Evolutionary conservation across 2,797 vertebrate species (phyloP).

Genomic region (Cuculus canorus): DNA sequence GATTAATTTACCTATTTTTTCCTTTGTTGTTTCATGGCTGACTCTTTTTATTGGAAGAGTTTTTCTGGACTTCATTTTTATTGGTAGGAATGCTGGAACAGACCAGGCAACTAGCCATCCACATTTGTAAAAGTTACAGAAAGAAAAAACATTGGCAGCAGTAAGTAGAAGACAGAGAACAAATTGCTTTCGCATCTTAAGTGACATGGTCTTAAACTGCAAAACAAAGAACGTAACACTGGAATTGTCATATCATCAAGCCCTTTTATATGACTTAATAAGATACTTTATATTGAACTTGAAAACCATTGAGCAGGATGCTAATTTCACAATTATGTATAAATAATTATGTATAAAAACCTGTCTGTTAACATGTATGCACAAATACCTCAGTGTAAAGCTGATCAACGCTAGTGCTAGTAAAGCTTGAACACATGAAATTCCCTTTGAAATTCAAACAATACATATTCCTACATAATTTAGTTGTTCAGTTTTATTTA

Average conservation of each 20-base stretch:
- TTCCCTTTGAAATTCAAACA: background rate
- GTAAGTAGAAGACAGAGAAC: background rate
- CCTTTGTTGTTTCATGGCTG: background rate
- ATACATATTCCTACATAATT: background rate
- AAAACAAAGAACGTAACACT: background rate
- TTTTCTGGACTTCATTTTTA: background rate
- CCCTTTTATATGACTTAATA: background rate
- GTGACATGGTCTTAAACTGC: background rate
- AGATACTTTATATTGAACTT: background rate
- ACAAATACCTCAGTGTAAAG: background rate
- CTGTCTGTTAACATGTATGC: background rate
- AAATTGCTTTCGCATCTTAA: background rate
- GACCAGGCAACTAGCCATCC: background rate
- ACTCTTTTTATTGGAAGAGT: background rate
- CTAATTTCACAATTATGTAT: background rate
- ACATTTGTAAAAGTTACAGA: background rate
- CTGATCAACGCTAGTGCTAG: background rate
- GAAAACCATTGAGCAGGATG: background rate
- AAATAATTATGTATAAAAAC: background rate
- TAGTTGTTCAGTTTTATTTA: background rate
- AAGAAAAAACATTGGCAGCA: background rate
- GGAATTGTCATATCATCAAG: background rate
- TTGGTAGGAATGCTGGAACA: background rate
- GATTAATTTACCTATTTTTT: background rate
- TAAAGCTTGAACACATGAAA: background rate